These are phyloP conservation scores for Cotesia glomerata DNA, from an alignment of 1,140 invertebrate genomes.

Conservation along the genomic window DNA sequence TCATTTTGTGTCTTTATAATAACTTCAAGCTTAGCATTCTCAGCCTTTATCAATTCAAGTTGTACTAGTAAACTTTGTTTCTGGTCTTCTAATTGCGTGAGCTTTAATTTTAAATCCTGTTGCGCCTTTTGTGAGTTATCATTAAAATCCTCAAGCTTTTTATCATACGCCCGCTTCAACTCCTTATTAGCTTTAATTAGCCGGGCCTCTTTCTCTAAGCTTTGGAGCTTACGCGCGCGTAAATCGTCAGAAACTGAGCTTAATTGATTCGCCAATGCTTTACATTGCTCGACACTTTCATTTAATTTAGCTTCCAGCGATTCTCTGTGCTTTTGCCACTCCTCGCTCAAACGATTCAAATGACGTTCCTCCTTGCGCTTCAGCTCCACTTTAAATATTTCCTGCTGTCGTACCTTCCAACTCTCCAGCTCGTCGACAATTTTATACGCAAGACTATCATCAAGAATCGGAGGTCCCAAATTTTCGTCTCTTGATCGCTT, in stretches of 20 bases:
- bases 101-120: slow-evolving; percentile 51
- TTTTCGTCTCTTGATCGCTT: slow-evolving; percentile 46
- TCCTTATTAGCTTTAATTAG: slow-evolving; percentile 56
- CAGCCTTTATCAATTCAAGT: slow-evolving; percentile 49
- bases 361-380: slow-evolving; percentile 57
- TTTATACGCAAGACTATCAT: slow-evolving; percentile 62
- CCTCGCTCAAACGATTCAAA: slow-evolving; percentile 54
- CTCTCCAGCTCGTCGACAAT: slow-evolving; percentile 64
- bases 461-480: slow-evolving; percentile 58
- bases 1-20: slow-evolving; percentile 51
- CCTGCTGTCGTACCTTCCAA: slow-evolving; percentile 64
- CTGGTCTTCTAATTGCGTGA: slow-evolving; percentile 48
- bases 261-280: slow-evolving; percentile 53
- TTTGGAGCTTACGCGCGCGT: slow-evolving; percentile 50
- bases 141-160: slow-evolving; percentile 54
- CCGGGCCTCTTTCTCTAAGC: slow-evolving; percentile 55
- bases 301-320: slow-evolving; percentile 55
- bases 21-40: slow-evolving; percentile 57
- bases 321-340: slow-evolving; percentile 57
- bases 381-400: slow-evolving; percentile 59
- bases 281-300: slow-evolving; percentile 55
- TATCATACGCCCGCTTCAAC: slow-evolving; percentile 53
- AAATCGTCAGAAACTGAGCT: slow-evolving; percentile 57
- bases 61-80: slow-evolving; percentile 48
- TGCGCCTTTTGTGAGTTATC: slow-evolving; percentile 52